These are phyloP conservation scores for Bubo blakistoni DNA, from an alignment of 2,113 vertebrate genomes.

Conservation along the genomic window DNA sequence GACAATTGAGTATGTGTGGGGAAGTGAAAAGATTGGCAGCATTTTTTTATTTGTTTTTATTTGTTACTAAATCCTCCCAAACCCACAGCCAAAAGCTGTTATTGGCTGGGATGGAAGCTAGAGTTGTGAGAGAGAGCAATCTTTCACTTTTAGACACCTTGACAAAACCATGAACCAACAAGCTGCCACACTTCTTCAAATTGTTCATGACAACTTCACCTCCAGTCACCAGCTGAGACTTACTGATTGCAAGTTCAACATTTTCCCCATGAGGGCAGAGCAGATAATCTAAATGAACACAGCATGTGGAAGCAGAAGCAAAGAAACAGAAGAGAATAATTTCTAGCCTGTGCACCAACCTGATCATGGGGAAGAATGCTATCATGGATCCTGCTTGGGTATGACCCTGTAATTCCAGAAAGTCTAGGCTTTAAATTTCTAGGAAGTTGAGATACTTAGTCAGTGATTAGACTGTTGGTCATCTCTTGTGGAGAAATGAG, in stretches of 20 bases:
- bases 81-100: background rate
- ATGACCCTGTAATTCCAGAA: background rate
- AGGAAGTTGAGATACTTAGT: background rate
- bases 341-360: background rate
- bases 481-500: background rate
- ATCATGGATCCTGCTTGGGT: background rate
- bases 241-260: background rate
- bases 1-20: rapidly evolving
- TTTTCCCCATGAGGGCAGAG: background rate
- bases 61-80: background rate
- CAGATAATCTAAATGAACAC: background rate
- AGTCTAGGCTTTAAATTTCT: background rate
- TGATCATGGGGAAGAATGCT: background rate
- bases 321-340: background rate
- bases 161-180: background rate
- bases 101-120: background rate
- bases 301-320: background rate
- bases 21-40: background rate
- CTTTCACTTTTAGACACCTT: background rate
- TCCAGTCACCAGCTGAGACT: background rate
- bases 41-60: background rate
- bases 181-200: background rate
- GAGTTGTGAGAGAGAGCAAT: background rate
- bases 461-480: background rate
- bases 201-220: background rate